Evolutionary conservation across 2,113 vertebrate genomes (phyloP).

Genomic region (Cephalopterus ornatus): DNA sequence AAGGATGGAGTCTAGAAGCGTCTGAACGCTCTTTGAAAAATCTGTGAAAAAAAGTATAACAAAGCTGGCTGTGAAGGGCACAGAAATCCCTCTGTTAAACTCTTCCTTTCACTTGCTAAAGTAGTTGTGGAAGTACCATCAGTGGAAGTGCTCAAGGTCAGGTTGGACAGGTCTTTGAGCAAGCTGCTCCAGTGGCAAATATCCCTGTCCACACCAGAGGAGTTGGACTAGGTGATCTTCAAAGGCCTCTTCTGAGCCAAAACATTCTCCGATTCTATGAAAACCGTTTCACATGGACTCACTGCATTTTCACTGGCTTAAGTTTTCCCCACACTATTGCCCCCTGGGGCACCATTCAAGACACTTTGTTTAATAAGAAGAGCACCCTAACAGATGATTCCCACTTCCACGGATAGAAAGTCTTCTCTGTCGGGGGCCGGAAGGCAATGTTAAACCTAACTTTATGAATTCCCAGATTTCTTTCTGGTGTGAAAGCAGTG

Average conservation of each 20-base stretch:
- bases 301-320: not conserved
- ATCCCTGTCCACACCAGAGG: not conserved
- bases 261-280: not conserved
- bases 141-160: not conserved
- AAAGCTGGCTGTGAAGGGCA: not conserved
- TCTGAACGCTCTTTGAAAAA: not conserved
- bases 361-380: not conserved
- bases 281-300: not conserved
- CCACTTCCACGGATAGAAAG: not conserved
- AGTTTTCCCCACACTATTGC: not conserved
- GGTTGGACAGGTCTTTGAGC: not conserved
- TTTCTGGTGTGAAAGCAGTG: not conserved
- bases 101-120: not conserved
- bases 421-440: not conserved
- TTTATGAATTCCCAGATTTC: not conserved
- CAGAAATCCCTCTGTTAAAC: not conserved
- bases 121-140: not conserved
- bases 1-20: not conserved
- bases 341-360: not conserved
- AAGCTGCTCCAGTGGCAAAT: not conserved
- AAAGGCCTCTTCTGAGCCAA: not conserved
- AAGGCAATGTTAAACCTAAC: not conserved
- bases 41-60: not conserved
- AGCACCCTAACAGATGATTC: not conserved
- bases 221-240: not conserved